Evolutionary conservation across 2,113 vertebrate species (phyloP).

Genomic region (Lipotes vexillifer): DNA sequence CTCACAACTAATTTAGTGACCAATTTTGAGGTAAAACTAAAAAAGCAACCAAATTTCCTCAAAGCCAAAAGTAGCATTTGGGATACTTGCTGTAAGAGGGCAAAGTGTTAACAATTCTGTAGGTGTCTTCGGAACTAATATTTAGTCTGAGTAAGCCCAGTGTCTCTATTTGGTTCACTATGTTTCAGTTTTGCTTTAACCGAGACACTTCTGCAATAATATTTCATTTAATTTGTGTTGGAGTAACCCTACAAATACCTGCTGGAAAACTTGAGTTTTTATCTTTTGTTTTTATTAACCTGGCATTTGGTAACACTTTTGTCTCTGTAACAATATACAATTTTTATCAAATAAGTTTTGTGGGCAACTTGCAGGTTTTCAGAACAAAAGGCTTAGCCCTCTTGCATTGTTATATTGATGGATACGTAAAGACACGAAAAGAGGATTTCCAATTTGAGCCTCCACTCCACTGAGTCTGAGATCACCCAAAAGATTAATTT

Average conservation of each 20-base stretch:
- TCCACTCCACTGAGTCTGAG: not conserved
- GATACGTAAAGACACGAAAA: not conserved
- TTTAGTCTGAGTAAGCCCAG: not conserved
- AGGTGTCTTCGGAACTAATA: not conserved
- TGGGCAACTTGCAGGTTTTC: not conserved
- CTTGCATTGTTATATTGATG: not conserved
- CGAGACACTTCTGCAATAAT: not conserved
- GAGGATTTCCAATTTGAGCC: not conserved
- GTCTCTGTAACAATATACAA: not conserved
- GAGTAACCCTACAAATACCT: not conserved
- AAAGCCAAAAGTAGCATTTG: not conserved
- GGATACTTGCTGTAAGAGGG: not conserved
- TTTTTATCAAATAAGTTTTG: constrained; percentile 33
- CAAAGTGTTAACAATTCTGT: not conserved
- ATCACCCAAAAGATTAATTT: constrained; percentile 33
- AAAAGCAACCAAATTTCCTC: not conserved
- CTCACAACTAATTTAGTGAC: not conserved
- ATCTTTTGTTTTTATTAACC: not conserved
- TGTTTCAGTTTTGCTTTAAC: constrained; percentile 16
- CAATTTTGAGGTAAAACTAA: constrained; percentile 4
- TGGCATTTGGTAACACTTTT: not conserved
- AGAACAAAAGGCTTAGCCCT: not conserved
- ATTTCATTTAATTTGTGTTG: constrained; percentile 6
- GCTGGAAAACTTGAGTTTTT: not conserved
- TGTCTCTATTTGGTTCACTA: not conserved